Conservation (phyloP, 23 tunicate genomes). For the Corella eumyota region DNA sequence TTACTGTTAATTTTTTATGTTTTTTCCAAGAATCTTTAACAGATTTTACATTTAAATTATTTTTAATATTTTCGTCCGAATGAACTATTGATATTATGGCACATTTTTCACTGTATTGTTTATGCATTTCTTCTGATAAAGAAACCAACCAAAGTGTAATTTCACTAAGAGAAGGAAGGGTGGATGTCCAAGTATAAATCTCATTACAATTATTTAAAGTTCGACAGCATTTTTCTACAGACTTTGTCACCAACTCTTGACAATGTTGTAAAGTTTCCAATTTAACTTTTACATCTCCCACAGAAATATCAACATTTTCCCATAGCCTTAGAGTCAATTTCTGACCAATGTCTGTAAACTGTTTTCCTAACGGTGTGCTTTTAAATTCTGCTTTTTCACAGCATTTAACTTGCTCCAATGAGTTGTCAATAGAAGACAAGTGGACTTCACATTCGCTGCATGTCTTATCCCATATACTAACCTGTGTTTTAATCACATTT, state of each 20-base stretch:
- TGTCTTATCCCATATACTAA: conserved; percentile 2
- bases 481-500: neutral
- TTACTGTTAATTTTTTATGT: neutral
- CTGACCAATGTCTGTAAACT: conserved; percentile 1
- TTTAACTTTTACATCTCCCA: neutral
- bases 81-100: too few relatives aligned
- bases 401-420: neutral
- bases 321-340: neutral
- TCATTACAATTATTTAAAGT: neutral
- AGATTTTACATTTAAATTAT: neutral
- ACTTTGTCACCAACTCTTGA: neutral
- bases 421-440: conserved; percentile 1
- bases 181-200: neutral
- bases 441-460: neutral
- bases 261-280: neutral
- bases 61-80: too few relatives aligned
- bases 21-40: neutral
- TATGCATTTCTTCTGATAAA: too few relatives aligned
- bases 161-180: neutral
- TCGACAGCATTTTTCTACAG: neutral
- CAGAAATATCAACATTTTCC: neutral
- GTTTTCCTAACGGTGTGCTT: neutral
- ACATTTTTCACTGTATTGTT: too few relatives aligned
- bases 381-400: conserved; percentile 1
- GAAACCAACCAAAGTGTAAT: neutral